phyloP scores from a whole-genome alignment of 2,888 invertebrate species.

The Suillia variegata region DNA sequence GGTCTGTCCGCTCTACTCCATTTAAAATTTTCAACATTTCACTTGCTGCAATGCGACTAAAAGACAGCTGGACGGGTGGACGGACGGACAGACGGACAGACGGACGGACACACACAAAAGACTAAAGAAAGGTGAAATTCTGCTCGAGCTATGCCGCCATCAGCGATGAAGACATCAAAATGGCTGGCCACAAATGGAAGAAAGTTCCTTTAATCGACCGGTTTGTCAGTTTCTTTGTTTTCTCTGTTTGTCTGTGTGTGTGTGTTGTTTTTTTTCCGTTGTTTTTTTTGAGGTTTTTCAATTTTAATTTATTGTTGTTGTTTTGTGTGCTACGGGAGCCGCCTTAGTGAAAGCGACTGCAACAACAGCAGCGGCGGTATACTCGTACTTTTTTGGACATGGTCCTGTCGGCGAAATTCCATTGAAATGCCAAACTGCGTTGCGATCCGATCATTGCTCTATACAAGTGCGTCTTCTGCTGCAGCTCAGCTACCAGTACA shows the following conservation, averaged over 20 bases:
- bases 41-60: not conserved
- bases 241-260: too few species aligned
- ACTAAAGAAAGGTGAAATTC: not conserved
- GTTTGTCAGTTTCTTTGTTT: too few species aligned
- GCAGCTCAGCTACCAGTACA: not conserved
- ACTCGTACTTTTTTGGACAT: too few species aligned
- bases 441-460: not conserved
- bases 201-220: too few species aligned
- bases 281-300: not conserved
- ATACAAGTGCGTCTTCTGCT: not conserved
- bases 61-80: too few species aligned
- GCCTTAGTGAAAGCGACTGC: not conserved
- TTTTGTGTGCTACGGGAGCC: not conserved
- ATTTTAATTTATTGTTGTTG: not conserved
- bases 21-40: constrained; percentile 5
- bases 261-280: too few species aligned
- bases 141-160: not conserved
- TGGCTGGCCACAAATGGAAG: too few species aligned
- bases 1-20: constrained; percentile 17
- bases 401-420: not conserved
- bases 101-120: not conserved
- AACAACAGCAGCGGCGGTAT: not conserved
- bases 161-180: not conserved
- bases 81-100: too few species aligned
- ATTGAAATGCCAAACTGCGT: not conserved